Evolutionary conservation across 2,888 invertebrate genomes (phyloP).

Genomic region (Limnephilus marmoratus): DNA sequence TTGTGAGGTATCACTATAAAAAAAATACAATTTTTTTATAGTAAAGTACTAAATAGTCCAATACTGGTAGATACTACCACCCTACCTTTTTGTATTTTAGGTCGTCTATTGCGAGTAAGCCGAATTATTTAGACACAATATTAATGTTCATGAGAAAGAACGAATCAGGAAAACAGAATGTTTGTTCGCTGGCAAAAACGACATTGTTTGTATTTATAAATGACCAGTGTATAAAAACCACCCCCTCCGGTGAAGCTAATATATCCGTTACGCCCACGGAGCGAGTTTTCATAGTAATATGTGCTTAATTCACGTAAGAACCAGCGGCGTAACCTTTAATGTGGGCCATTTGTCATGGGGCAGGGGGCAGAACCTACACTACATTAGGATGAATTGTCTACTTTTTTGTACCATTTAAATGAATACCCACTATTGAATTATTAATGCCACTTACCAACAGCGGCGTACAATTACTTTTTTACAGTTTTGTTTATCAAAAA

Average conservation of each 20-base stretch:
- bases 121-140: no score
- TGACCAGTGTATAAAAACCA: neutral
- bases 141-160: no score
- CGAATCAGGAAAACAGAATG: neutral
- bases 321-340: constrained; percentile 29
- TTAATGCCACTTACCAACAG: neutral
- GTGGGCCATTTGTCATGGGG: constrained; percentile 19
- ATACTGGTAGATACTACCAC: no score
- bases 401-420: neutral
- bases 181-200: neutral
- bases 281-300: constrained; percentile 14
- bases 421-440: constrained; percentile 12
- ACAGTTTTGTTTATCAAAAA: no score
- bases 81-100: no score
- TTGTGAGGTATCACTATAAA: no score
- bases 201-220: constrained; percentile 2
- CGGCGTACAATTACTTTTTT: neutral
- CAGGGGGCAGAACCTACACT: neutral
- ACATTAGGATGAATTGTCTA: constrained; percentile 10
- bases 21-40: no score
- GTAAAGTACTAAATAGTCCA: no score
- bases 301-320: constrained; percentile 32
- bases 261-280: constrained; percentile 14
- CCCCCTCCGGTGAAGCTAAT: neutral
- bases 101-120: no score